Conservation (phyloP, 2,888 invertebrate species). For the Coelopa pilipes region DNA sequence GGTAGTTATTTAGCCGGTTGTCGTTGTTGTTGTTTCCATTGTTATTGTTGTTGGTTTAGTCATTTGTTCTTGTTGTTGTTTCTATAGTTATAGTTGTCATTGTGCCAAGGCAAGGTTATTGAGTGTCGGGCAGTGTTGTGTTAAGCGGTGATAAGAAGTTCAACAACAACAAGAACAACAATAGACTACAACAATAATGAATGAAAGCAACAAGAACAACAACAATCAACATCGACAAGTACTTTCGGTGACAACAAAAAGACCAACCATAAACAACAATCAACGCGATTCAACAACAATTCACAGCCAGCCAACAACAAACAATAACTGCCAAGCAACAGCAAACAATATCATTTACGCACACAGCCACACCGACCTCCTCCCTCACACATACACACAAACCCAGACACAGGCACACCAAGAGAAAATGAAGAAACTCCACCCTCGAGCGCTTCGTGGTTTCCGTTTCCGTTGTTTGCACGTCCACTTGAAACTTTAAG, state of each 20-base stretch:
- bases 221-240: too few relatives aligned
- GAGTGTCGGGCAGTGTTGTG: conserved; percentile 24
- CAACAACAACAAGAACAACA: not conserved
- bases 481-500: not conserved
- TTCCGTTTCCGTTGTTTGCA: not conserved
- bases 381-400: not conserved
- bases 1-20: too few relatives aligned
- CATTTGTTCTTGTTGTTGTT: too few relatives aligned
- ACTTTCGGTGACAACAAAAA: too few relatives aligned
- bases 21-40: too few relatives aligned
- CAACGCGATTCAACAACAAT: too few relatives aligned
- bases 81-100: too few relatives aligned
- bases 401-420: not conserved
- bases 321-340: conserved; percentile 8
- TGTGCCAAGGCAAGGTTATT: conserved; percentile 12
- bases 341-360: conserved; percentile 23
- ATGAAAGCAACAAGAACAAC: too few relatives aligned
- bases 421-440: not conserved
- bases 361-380: too few relatives aligned
- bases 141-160: conserved; percentile 22
- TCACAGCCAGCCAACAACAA: conserved; percentile 4
- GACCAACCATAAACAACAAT: too few relatives aligned
- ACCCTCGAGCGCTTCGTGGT: not conserved
- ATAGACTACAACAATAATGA: too few relatives aligned
- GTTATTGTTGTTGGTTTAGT: too few relatives aligned